phyloP scores from a whole-genome alignment of 2,113 vertebrate species.

The Petroica traversi region DNA sequence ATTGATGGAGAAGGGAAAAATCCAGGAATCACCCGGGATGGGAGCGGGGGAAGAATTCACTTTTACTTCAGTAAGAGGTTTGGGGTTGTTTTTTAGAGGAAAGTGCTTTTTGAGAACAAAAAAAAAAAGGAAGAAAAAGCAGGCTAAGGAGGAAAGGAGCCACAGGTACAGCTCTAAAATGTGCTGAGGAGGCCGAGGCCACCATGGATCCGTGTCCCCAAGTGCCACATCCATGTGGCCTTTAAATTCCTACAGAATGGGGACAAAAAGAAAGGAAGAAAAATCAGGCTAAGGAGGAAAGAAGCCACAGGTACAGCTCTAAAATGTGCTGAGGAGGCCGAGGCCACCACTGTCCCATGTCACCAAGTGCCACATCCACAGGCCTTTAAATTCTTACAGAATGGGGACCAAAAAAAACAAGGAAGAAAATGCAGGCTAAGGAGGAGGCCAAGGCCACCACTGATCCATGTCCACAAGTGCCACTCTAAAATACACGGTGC shows the following conservation, averaged over 20 bases:
- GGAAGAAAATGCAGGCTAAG: background rate
- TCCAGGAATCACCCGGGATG: background rate
- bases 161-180: background rate
- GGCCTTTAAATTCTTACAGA: background rate
- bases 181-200: background rate
- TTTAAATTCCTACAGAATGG: background rate
- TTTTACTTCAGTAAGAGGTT: background rate
- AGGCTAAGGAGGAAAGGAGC: background rate
- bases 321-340: background rate
- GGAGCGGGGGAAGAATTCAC: background rate
- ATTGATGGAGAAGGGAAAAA: background rate
- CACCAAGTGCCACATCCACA: background rate
- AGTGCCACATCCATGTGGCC: background rate
- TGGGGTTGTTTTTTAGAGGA: background rate
- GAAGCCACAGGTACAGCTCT: background rate
- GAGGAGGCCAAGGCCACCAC: too few species aligned
- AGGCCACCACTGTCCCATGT: fast-evolving
- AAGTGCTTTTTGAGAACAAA: background rate
- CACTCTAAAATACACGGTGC: too few species aligned
- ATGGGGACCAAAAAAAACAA: too few species aligned
- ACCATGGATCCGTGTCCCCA: fast-evolving
- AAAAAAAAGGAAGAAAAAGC: background rate
- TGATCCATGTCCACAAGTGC: too few species aligned
- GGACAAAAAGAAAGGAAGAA: background rate
- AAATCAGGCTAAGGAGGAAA: background rate